Base-by-base conservation (phyloP, 2,113 vertebrate species). In the Antechinus stuartii region DNA sequence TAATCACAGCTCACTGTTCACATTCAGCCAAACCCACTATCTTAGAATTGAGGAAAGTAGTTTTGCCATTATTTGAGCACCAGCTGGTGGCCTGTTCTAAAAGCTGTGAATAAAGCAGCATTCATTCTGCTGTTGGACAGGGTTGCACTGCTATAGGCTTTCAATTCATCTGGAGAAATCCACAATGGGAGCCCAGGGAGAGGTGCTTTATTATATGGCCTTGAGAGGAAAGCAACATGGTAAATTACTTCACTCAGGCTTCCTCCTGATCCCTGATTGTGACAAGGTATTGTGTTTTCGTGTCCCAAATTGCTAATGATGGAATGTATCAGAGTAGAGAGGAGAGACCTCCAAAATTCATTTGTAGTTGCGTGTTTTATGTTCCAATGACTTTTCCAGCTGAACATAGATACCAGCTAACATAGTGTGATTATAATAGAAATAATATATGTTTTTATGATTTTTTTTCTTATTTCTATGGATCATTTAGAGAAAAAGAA, bases 41-140 rank as follows among this genome's bases (percentile, higher is more conserved):
- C 91, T 95, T 96, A 76, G 89, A 95, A 95, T 91, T 92, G 56
- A 84, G 76, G 54, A 92, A 54, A 94, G 93, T 93, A 24, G 30
- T 27, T 96, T 97, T 96, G 55, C 76, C 54, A 16, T 94, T 98
- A 94, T 95, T 93, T 96, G 92, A 96, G 96, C n/a, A 97, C 54
- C 92, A 97, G 92, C 89, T 96, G 92, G 76, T 94, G 90, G 30
- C 0, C 0, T 96, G 0, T 94, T 93, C 30, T 92, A 47, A 92
- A 84, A 91, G 55, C 50, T 92, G 90, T 46, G 53, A 94, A 96
- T 96, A 96, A 92, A 89, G 8, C 47, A 97, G 54, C 25, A 91
- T 92, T 96, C 94, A 61, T 91, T 23, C 95, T 94, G 53, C 55
- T 92, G 53, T 92, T 96, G 68, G n/a, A 23, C 16, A 90, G n/a